A percentile compares a stretch with the other conserved stretches of the same genome.
Conservation (phyloP, 1,140 invertebrate species). For the Bradynema listronoti region DNA sequence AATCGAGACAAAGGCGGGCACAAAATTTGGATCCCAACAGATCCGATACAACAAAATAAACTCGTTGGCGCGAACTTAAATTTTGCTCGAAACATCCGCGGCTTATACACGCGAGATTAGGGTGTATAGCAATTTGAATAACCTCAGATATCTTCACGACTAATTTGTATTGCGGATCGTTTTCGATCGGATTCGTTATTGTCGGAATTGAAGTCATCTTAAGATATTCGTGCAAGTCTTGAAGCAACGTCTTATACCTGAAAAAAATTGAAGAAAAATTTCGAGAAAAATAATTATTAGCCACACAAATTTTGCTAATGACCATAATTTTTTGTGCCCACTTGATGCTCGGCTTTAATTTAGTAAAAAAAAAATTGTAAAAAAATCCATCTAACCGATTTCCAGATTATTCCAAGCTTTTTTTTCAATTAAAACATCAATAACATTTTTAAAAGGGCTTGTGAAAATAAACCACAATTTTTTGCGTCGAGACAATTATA, state of each 20-base stretch:
- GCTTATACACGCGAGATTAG: too few species aligned
- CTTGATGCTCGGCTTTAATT: too few species aligned
- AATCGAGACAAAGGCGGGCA: too few species aligned
- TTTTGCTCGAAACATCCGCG: too few species aligned
- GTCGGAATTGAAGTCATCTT: conserved; percentile 38
- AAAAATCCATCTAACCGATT: neutral
- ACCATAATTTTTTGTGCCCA: too few species aligned
- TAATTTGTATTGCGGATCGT: conserved; percentile 51
- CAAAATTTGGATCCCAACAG: too few species aligned
- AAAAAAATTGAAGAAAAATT: conserved; percentile 24
- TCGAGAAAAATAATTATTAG: conserved; percentile 2
- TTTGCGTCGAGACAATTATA: neutral
- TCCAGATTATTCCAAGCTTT: neutral
- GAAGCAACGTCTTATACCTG: conserved; percentile 46
- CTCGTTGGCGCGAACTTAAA: too few species aligned
- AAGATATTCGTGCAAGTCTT: conserved; percentile 33
- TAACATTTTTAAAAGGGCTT: neutral
- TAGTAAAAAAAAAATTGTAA: conserved; percentile 8
- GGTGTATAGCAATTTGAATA: neutral
- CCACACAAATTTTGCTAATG: neutral
- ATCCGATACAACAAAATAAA: too few species aligned
- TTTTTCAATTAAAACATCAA: neutral
- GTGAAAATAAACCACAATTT: neutral
- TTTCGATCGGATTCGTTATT: conserved; percentile 47
- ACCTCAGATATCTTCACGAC: conserved; percentile 55